Percentiles rank a stretch among this genome's conserved stretches.
These are phyloP conservation scores for Casuarius casuarius DNA, from an alignment of 2,113 vertebrate genomes.

Conservation along the genomic window DNA sequence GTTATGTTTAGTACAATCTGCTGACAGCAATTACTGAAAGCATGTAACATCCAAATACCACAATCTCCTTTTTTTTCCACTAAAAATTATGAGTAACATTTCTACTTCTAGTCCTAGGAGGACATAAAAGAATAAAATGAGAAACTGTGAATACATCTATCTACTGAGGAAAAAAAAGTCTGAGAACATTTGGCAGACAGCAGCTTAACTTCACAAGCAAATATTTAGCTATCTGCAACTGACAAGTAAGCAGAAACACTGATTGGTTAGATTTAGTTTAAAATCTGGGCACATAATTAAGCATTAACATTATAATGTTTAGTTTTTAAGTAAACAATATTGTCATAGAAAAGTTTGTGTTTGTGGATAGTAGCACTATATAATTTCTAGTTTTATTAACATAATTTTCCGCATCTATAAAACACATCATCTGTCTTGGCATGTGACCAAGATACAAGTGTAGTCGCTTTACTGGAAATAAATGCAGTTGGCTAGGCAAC, in stretches of 20 bases:
- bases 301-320: conserved; percentile 42
- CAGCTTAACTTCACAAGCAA: conserved; percentile 27
- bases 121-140: not conserved
- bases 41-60: not conserved
- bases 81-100: not conserved
- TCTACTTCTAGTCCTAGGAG: not conserved
- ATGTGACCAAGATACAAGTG: conserved; percentile 41
- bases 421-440: conserved; percentile 47
- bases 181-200: not conserved
- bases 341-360: conserved; percentile 27
- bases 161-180: not conserved
- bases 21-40: not conserved
- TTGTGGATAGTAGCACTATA: not conserved
- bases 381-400: conserved; percentile 58
- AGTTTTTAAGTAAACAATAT: conserved; percentile 36
- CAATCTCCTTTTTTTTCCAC: not conserved
- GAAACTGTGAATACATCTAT: not conserved
- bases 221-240: not conserved
- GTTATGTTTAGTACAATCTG: not conserved
- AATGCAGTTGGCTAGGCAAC: not conserved
- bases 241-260: conserved; percentile 46
- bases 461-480: conserved; percentile 36
- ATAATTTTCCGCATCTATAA: conserved; percentile 58
- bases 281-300: conserved; percentile 20
- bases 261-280: conserved; percentile 13